Evolutionary conservation across 2,797 vertebrate genomes (phyloP), one percentile per base, ranked within the genome.

Genomic region (Calcarius lapponicus): DNA sequence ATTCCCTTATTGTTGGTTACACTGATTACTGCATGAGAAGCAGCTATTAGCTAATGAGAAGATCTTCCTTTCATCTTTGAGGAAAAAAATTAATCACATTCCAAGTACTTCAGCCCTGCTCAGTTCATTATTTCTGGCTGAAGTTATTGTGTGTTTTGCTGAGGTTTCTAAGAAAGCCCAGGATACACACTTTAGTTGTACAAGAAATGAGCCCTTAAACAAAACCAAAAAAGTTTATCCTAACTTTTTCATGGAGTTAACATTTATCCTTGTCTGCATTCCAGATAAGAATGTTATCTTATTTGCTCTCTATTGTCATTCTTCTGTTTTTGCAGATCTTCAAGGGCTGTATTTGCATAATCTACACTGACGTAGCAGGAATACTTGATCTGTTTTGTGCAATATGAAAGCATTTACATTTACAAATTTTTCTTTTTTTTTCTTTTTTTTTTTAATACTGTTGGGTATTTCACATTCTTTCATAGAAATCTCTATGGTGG

Each of bases 331-430:
- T 92, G 89, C 66, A 83, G 81, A 80, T 89, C 94, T 81, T 43
- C 61, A 86, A 91, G 83, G 88, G 61, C 76, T 70, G 13, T 42
- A 82, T 90, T 96, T 97, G 89, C 90, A 97, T 87, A 95, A 97
- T 80, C 60, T 69, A 47, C 80, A 54, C 25, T 66, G 60, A 95
- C 88, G 70, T 64, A 90, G 85, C 48, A 80, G 82, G 58, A 96
- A 82, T 42, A 69, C 66, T 94, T 78, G 69, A 84, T 81, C 72
- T 80, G 48, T 28, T 95, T 80, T 80, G 53, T 91, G 80, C 83
- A 90, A 93, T 67, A 75, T 36, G 53, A 65, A 92, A 70, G 87
- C 51, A 69, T 89, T 85, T 91, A 48, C 34, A 72, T 81, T 69
- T 95, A 85, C 38, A 93, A 53, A 53, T 31, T 53, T 53, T 53